These are phyloP conservation scores for Ia io DNA, from an alignment of 2,113 vertebrate genomes.

Conservation along the genomic window DNA sequence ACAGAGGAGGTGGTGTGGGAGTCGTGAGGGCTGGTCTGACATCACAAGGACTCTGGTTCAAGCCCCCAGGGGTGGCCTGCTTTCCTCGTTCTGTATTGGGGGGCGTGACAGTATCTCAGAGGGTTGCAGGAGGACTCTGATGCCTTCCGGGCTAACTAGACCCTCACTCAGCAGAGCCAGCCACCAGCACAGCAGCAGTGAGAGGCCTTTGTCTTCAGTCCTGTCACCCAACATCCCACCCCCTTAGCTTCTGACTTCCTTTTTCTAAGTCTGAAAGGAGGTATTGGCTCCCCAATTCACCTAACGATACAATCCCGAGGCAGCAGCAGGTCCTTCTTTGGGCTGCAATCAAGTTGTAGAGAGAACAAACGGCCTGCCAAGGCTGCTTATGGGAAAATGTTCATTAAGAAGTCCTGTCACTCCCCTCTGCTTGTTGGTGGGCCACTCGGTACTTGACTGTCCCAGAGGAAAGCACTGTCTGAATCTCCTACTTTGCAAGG, in stretches of 20 bases:
- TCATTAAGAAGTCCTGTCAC: slow-evolving; percentile 30
- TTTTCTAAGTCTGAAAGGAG: slow-evolving; percentile 60
- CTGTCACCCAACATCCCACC: background rate
- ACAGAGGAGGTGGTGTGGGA: background rate
- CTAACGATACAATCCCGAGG: slow-evolving; percentile 35
- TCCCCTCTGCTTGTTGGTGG: slow-evolving; percentile 60
- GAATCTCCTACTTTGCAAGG: slow-evolving; percentile 56
- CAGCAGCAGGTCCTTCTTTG: slow-evolving; percentile 56
- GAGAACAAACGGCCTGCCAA: slow-evolving; percentile 73
- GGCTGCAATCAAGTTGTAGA: slow-evolving; percentile 34
- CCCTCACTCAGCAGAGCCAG: background rate
- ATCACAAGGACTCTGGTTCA: background rate
- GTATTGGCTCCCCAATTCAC: slow-evolving; percentile 62
- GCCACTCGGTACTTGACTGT: slow-evolving; percentile 32
- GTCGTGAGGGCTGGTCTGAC: background rate
- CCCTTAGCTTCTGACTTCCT: slow-evolving; percentile 13
- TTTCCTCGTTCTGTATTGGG: background rate
- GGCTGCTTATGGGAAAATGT: slow-evolving; percentile 40
- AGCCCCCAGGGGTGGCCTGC: background rate
- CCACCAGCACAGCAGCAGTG: background rate
- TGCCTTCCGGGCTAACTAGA: fast-evolving
- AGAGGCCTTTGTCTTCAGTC: background rate
- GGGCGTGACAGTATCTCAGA: fast-evolving
- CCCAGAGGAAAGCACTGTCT: slow-evolving; percentile 72
- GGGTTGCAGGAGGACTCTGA: background rate